These are phyloP conservation scores for Drosophila eohydei DNA, from an alignment of 2,888 invertebrate species.

Conservation along the genomic window DNA sequence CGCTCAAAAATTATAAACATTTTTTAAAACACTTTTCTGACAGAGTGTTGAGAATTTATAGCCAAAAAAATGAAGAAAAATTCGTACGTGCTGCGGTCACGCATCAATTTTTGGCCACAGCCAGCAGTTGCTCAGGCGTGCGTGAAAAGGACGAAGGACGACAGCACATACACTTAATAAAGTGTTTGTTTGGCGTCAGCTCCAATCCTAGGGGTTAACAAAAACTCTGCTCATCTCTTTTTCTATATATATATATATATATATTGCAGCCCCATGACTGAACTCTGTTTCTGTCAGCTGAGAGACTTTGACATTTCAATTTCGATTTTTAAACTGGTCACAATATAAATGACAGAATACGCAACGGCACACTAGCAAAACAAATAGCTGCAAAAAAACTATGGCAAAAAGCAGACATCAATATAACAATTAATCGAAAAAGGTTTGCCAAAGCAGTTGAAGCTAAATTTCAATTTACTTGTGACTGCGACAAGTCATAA, in stretches of 20 bases:
- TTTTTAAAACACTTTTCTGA: constrained; percentile 72
- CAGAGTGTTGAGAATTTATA: constrained; percentile 70
- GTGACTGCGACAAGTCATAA: not conserved
- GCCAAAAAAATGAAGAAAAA: constrained; percentile 35
- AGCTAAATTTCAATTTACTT: constrained; percentile 5
- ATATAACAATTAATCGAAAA: constrained; percentile 9
- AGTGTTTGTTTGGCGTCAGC: constrained; percentile 58
- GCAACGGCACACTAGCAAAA: not conserved
- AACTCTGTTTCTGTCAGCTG: constrained; percentile 27
- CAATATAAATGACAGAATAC: constrained; percentile 5
- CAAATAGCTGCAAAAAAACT: not conserved
- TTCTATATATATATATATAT: not conserved
- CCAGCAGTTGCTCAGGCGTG: constrained; percentile 38
- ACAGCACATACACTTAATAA: constrained; percentile 61
- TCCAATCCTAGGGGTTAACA: constrained; percentile 26
- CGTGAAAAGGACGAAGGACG: constrained; percentile 48
- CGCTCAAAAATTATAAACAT: constrained; percentile 76
- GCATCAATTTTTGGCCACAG: constrained; percentile 60
- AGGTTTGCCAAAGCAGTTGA: not conserved
- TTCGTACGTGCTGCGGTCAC: constrained; percentile 76
- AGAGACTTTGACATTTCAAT: constrained; percentile 33
- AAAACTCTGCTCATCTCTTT: not conserved
- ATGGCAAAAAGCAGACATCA: not conserved
- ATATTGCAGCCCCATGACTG: constrained; percentile 15
- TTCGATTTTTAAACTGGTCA: constrained; percentile 4